phyloP scores from a whole-genome alignment of 2,888 invertebrate species.

The Nesidiocoris tenuis region DNA sequence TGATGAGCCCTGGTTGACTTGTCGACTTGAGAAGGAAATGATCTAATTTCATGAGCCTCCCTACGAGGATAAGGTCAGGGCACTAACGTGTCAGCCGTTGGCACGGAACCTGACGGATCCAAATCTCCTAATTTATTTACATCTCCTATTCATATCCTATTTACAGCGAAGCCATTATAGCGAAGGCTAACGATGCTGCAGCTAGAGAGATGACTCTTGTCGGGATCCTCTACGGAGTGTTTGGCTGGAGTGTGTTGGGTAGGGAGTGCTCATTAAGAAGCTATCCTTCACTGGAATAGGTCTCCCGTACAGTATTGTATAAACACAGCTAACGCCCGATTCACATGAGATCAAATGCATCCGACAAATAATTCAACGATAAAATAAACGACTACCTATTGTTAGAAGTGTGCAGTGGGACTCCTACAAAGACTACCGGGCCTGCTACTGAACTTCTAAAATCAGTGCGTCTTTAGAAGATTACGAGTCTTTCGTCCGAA shows the following conservation, averaged over 20 bases:
- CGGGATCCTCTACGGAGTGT: background rate
- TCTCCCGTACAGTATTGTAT: conserved; percentile 4
- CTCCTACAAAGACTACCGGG: no score
- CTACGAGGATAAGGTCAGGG: conserved; percentile 35
- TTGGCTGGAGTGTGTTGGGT: conserved; percentile 1
- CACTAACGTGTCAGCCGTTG: conserved; percentile 27
- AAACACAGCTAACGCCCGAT: background rate
- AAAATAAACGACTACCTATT: no score
- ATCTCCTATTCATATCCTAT: no score
- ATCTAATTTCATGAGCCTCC: background rate
- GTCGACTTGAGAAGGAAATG: background rate
- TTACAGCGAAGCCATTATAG: conserved; percentile 42
- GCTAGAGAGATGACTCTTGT: background rate
- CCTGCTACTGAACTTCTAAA: no score
- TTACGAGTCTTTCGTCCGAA: no score
- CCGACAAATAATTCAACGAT: no score
- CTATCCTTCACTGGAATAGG: conserved; percentile 44
- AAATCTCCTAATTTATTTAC: no score
- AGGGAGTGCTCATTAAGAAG: conserved; percentile 41
- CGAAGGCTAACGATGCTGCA: conserved; percentile 26
- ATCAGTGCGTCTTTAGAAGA: no score
- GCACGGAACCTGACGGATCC: conserved; percentile 38
- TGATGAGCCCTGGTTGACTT: background rate
- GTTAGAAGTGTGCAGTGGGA: no score
- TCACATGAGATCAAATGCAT: no score